phyloP scores from a whole-genome alignment of 2,888 invertebrate species.

The Tridacna crocea region DNA sequence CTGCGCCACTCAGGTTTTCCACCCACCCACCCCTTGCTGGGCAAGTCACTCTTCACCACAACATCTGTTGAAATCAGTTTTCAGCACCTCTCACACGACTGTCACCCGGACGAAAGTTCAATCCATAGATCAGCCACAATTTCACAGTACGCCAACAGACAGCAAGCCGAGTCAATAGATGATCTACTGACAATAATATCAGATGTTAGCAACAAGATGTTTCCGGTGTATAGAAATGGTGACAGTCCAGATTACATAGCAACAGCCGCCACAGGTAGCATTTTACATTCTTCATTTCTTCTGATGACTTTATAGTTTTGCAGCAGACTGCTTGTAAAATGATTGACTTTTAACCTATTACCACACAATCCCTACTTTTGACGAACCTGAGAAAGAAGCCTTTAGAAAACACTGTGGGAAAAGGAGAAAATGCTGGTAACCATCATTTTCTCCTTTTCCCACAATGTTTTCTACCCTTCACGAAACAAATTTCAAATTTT shows the following conservation, averaged over 20 bases:
- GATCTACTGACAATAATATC: conserved; percentile 33
- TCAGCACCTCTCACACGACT: conserved; percentile 43
- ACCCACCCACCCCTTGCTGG: no score
- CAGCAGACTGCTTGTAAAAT: no score
- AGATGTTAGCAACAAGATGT: conserved; percentile 28
- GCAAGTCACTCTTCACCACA: no score
- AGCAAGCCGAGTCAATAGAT: neutral
- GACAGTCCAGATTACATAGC: conserved; percentile 40
- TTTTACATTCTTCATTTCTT: neutral
- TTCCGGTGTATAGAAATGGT: conserved; percentile 50
- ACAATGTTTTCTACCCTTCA: neutral
- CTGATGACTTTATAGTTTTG: neutral
- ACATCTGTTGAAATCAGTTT: conserved; percentile 20
- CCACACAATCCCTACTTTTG: no score
- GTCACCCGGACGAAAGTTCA: conserved; percentile 56
- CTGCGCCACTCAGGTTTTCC: no score
- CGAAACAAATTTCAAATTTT: no score
- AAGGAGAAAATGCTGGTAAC: neutral
- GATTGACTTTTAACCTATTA: no score
- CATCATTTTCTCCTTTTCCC: conserved; percentile 2
- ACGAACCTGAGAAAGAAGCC: no score
- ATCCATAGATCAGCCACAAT: conserved; percentile 38
- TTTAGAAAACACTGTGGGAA: neutral
- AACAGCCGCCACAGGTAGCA: conserved; percentile 23
- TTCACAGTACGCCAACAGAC: conserved; percentile 35